These are phyloP conservation scores for Clarias macrocephalus DNA, from an alignment of 2,113 vertebrate genomes.

Conservation along the genomic window DNA sequence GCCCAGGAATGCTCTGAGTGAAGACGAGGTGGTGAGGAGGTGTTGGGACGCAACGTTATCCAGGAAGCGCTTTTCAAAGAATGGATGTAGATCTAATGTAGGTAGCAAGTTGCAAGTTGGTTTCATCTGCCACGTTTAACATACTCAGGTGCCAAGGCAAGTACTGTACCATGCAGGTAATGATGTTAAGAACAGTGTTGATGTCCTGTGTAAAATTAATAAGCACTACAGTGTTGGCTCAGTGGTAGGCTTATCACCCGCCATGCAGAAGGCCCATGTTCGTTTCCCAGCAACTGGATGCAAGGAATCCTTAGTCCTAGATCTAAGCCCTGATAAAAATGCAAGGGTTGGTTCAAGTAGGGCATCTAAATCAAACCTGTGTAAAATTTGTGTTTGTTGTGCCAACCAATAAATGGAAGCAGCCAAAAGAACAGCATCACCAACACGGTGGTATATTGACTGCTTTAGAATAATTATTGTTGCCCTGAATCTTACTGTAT, in stretches of 20 bases:
- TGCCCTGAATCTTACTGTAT: background rate
- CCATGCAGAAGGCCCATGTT: too few relatives aligned
- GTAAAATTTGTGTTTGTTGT: too few relatives aligned
- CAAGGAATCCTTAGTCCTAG: too few relatives aligned
- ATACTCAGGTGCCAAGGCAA: background rate
- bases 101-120: constrained; percentile 19
- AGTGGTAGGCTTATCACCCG: too few relatives aligned
- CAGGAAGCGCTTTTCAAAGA: background rate
- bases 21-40: background rate
- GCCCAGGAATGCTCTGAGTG: constrained; percentile 31
- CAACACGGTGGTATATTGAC: background rate
- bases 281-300: too few relatives aligned
- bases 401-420: too few relatives aligned
- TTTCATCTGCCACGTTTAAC: background rate
- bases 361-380: too few relatives aligned
- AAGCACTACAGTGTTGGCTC: background rate
- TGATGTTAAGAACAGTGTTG: background rate
- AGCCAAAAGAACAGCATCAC: too few relatives aligned
- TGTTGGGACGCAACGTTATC: background rate
- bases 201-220: background rate
- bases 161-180: background rate
- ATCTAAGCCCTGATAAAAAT: too few relatives aligned
- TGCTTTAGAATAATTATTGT: background rate
- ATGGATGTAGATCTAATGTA: background rate
- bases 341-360: too few relatives aligned